These are phyloP conservation scores for Ageneiosus marmoratus DNA, from an alignment of 2,113 vertebrate species.

Conservation along the genomic window DNA sequence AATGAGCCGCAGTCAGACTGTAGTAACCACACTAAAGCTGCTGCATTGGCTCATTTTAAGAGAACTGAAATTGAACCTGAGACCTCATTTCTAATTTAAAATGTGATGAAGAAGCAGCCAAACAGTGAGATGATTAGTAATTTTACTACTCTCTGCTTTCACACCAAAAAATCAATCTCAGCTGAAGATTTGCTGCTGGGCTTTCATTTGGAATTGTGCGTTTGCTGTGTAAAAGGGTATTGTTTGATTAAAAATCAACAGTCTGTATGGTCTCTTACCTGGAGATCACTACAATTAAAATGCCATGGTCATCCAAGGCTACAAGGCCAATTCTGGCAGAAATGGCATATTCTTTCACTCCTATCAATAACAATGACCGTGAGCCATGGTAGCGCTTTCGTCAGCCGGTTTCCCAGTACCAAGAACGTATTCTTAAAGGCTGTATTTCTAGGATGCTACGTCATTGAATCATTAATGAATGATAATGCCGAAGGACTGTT, in stretches of 20 bases:
- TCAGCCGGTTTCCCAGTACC: too few relatives aligned
- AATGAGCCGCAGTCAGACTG: constrained; percentile 31
- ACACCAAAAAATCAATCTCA: constrained; percentile 43
- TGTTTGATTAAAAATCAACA: not conserved
- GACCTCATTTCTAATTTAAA: constrained; percentile 39
- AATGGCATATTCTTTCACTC: not conserved
- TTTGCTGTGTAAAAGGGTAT: not conserved
- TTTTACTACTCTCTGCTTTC: constrained; percentile 41
- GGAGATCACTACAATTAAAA: not conserved
- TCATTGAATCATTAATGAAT: too few relatives aligned
- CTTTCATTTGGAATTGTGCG: not conserved
- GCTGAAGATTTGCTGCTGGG: constrained; percentile 52
- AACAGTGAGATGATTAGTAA: constrained; percentile 51
- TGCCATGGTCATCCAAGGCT: not conserved
- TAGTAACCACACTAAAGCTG: not conserved
- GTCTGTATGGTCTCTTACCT: not conserved
- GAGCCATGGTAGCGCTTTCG: not conserved
- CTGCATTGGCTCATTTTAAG: constrained; percentile 7
- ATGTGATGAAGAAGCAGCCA: constrained; percentile 53
- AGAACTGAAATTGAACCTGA: constrained; percentile 17
- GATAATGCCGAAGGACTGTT: too few relatives aligned
- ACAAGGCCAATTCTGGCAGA: not conserved
- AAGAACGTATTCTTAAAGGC: too few relatives aligned
- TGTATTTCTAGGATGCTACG: too few relatives aligned
- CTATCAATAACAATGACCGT: not conserved